These are phyloP conservation scores for Nymphalis io DNA, from an alignment of 1,140 invertebrate species.

Conservation along the genomic window DNA sequence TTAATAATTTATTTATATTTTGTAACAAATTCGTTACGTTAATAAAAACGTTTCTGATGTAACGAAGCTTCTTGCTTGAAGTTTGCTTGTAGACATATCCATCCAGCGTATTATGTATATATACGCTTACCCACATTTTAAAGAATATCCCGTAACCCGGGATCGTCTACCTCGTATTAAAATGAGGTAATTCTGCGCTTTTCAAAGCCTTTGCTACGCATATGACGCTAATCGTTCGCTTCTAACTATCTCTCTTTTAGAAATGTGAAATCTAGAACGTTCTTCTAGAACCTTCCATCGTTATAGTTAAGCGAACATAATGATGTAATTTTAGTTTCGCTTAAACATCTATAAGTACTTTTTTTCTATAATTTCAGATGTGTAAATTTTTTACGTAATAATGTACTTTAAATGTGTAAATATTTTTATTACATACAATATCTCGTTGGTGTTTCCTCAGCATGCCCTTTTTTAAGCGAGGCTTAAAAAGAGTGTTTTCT, in stretches of 20 bases:
- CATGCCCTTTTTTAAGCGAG: no score
- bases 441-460: no score
- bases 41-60: neutral
- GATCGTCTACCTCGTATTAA: slow-evolving; percentile 18
- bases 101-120: neutral
- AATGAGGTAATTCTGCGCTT: slow-evolving; percentile 26
- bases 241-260: slow-evolving; percentile 21
- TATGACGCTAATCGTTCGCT: slow-evolving; percentile 20
- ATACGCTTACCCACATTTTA: slow-evolving; percentile 1
- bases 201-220: slow-evolving; percentile 28
- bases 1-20: no score
- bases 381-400: no score
- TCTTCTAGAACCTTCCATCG: neutral
- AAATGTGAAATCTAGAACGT: slow-evolving; percentile 6
- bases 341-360: no score
- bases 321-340: neutral
- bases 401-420: no score
- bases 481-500: no score
- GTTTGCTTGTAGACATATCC: no score
- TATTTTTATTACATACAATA: no score
- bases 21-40: no score
- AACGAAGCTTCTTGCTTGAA: no score
- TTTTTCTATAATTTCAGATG: no score
- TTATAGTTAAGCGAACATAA: neutral
- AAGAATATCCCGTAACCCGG: slow-evolving; percentile 18